These are phyloP conservation scores for Thymelicus acteon DNA, from an alignment of 2,888 invertebrate genomes.

Conservation along the genomic window DNA sequence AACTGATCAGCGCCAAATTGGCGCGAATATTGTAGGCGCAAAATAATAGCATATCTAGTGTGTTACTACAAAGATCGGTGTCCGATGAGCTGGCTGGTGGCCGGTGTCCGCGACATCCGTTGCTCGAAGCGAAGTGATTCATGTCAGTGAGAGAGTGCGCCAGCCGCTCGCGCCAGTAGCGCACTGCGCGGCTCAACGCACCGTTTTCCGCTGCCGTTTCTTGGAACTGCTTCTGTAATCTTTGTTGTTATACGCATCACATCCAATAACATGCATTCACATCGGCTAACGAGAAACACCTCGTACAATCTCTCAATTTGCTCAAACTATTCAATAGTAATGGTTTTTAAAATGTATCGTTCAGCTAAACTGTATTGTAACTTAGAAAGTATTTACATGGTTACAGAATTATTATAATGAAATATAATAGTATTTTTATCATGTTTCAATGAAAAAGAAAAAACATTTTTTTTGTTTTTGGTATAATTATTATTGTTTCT, in stretches of 20 bases:
- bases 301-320: not conserved
- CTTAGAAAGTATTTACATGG: too few relatives aligned
- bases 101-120: slow-evolving; percentile 45
- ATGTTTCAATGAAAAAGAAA: too few relatives aligned
- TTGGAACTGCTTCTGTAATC: slow-evolving; percentile 70
- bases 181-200: not conserved
- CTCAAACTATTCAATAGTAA: too few relatives aligned
- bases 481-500: too few relatives aligned
- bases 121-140: slow-evolving; percentile 55
- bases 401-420: too few relatives aligned
- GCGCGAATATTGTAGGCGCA: too few relatives aligned
- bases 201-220: slow-evolving; percentile 70
- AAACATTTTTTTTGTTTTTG: too few relatives aligned
- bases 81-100: slow-evolving; percentile 43
- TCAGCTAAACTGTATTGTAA: too few relatives aligned
- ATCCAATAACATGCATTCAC: slow-evolving; percentile 44
- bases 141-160: slow-evolving; percentile 50
- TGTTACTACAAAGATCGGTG: not conserved
- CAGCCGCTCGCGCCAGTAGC: slow-evolving; percentile 44
- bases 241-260: slow-evolving; percentile 71
- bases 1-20: too few relatives aligned
- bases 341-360: too few relatives aligned
- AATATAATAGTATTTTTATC: too few relatives aligned
- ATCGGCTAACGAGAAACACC: slow-evolving; percentile 6
- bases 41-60: not conserved